Base-by-base conservation (phyloP, 1,140 invertebrate species). In the Orius insidiosus region DNA sequence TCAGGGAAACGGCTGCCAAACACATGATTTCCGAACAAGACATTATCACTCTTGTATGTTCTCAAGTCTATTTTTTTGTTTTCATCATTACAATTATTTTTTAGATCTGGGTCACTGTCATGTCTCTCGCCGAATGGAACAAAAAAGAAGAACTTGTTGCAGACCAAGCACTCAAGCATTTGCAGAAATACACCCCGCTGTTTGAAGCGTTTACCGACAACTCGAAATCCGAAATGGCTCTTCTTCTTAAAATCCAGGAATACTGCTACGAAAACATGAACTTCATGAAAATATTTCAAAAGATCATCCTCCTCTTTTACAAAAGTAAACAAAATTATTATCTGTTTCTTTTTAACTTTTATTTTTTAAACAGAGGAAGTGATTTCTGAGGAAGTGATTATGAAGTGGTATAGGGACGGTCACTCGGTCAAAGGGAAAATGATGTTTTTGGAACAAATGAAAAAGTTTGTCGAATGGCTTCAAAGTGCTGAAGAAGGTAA, bases 251-350 rank as follows among this genome's bases (percentile, higher is more conserved):
- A 63, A 80, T 95, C 54, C 92, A 96, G 66, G 90, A 95, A 60
- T 97, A 85, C 67, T 97, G 92, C 67, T 96, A 95, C 64, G 89
- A 93, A 59, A 95, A 97, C 68, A 95, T 95, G 87, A 90, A 85
- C 64, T 95, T 97, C 64, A 90, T 96, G 84, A 92, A 93, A 64
- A 85, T 87, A 61, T 97, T 96, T 75, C 87, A 90, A 59, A 95
- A 95, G 68, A 93, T 97, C 58, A 80, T 95, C 57, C 73, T 95
- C 62, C 76, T 95, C 55, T 81, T 95, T 67, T 97, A 97, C 68
- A 93, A 92, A 75, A 85, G 80, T 78, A 67, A 67, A 70, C 63
- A 30, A 41, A 19, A 41, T 38, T 32, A 8, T 34, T 36, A 36
- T 11, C 35, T 15, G 9, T 3, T 9, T 9, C 11, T 39, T 39